Conservation (phyloP, 2,113 vertebrate species). For the Erythrocercus mccallii region DNA sequence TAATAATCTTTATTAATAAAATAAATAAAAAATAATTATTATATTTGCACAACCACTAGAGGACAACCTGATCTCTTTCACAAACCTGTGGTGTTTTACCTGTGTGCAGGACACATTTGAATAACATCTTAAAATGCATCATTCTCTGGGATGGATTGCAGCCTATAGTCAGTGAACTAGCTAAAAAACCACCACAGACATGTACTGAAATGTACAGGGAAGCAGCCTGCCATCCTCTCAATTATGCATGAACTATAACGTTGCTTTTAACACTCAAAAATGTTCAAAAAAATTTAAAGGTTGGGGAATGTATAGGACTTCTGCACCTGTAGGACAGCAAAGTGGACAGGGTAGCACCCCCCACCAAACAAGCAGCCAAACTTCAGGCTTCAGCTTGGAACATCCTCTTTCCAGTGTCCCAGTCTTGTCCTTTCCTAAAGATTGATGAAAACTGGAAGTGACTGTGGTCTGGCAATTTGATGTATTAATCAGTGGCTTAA, state of each 20-base stretch:
- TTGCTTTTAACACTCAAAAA: neutral
- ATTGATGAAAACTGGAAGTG: neutral
- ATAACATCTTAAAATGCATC: neutral
- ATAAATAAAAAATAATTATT: too few species aligned
- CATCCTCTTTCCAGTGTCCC: neutral
- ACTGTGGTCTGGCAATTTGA: neutral
- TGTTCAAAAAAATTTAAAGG: neutral
- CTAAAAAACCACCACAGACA: neutral
- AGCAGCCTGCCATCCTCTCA: neutral
- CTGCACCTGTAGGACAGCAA: neutral
- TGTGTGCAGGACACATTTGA: neutral
- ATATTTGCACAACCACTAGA: neutral
- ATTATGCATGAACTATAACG: neutral
- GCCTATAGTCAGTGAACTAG: too few species aligned
- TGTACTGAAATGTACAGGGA: neutral
- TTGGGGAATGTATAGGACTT: neutral
- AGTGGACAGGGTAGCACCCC: neutral
- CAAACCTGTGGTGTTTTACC: neutral
- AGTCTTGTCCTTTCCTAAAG: neutral
- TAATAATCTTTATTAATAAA: neutral
- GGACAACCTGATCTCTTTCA: neutral
- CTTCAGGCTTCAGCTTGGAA: accelerated
- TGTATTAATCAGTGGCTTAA: neutral
- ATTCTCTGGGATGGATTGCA: neutral
- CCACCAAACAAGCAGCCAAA: neutral